phyloP scores from a whole-genome alignment of 1,140 invertebrate genomes.

The Atopsyche davidsoni region DNA sequence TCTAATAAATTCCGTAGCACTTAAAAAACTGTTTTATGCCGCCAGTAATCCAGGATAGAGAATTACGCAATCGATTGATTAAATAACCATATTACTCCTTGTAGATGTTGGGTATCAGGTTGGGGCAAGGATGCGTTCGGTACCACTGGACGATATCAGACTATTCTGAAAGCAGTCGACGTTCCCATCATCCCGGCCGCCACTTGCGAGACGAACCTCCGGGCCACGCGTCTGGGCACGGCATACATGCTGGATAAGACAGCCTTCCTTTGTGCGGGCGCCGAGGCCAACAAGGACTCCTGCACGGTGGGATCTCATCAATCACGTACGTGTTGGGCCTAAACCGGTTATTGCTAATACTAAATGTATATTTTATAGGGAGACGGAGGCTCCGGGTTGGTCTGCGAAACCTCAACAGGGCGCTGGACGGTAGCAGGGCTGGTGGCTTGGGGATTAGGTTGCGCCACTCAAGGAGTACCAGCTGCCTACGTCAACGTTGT shows the following conservation, averaged over 20 bases:
- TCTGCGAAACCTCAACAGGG: conserved; percentile 54
- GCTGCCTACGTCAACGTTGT: conserved; percentile 64
- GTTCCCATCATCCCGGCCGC: conserved; percentile 58
- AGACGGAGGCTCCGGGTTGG: conserved; percentile 69
- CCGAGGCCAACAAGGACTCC: conserved; percentile 68
- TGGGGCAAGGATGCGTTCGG: conserved; percentile 78
- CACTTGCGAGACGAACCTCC: conserved; percentile 58
- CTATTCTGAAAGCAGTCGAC: conserved; percentile 63
- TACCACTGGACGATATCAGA: conserved; percentile 55
- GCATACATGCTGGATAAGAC: conserved; percentile 55
- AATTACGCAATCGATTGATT: too few species aligned
- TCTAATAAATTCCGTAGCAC: too few species aligned
- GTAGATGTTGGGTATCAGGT: conserved; percentile 70
- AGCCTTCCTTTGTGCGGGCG: conserved; percentile 72
- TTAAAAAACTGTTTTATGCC: too few species aligned
- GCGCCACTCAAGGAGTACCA: conserved; percentile 56
- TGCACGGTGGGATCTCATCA: conserved; percentile 64
- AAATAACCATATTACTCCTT: conserved; percentile 16
- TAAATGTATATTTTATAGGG: conserved; percentile 57
- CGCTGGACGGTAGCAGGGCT: conserved; percentile 59
- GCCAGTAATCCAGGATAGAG: too few species aligned
- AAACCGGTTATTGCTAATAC: conserved; percentile 1
- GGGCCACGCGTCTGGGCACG: conserved; percentile 58
- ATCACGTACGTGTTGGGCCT: too few species aligned
- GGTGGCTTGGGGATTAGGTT: conserved; percentile 72